Evolutionary conservation across 1,140 invertebrate genomes (phyloP), one percentile per base, ranked within the genome.

Genomic region (Sitodiplosis mosellana): DNA sequence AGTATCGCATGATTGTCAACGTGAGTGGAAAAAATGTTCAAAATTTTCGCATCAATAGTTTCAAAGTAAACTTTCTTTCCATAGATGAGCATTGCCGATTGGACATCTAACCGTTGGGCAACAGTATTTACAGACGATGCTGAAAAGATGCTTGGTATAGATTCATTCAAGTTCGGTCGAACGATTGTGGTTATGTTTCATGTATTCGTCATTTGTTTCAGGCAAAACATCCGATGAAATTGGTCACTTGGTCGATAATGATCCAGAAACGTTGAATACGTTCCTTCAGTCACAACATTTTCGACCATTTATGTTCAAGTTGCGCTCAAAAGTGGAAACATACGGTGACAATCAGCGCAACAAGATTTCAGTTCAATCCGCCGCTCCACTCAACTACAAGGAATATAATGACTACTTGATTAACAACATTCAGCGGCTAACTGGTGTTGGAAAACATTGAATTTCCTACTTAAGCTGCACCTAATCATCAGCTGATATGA

Each of bases 121-220:
- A 94, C 87, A 11, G 77, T 84, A 37, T 98, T 98, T 61, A 85
- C 81, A 55, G 87, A 93, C 19, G 73, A 78, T 12, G 89, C 81
- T 1, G 89, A 95, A 66, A 70, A 72, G 36, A 63, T 98, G 42
- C 56, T 98, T 1, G 81, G 80, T 1, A 69, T 27, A 5, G 27
- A 27, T 5, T 27, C 27, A 10, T n/a, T n/a, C n/a, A n/a, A n/a
- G n/a, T n/a, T n/a, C n/a, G 10, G 10, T 27, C 27, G 27, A 27
- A 27, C 10, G 27, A 27, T 27, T 27, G 3, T 27, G 4, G 3
- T 27, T 27, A 10, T 27, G 3, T 27, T 27, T 27, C 10, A 27
- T 10, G 10, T 5, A 27, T 5, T 27, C 27, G 10, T 5, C 10
- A 27, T 27, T 27, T 27, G 27, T 27, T 27, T 27, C n/a, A 27